Evolutionary conservation across 1,140 invertebrate genomes (phyloP).

Genomic region (Drosophila jambulina): DNA sequence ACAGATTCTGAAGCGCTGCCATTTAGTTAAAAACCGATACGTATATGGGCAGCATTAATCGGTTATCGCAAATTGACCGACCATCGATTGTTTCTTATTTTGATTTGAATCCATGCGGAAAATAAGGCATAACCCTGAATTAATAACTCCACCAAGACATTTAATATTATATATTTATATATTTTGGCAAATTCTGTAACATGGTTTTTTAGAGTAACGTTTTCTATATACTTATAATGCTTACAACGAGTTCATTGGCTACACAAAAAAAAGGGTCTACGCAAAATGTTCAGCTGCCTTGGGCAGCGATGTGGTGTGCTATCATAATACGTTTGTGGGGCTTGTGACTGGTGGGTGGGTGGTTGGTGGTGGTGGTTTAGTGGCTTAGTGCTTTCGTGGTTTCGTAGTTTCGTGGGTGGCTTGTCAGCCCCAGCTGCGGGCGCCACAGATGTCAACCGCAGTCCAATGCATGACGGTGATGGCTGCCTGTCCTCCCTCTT

Average conservation of each 20-base stretch:
- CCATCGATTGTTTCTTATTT: not conserved
- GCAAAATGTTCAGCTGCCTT: slow-evolving; percentile 43
- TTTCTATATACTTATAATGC: slow-evolving; percentile 36
- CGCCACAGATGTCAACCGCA: slow-evolving; percentile 64
- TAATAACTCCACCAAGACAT: not conserved
- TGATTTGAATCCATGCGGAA: not conserved
- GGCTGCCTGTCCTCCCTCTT: slow-evolving; percentile 13
- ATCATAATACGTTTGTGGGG: slow-evolving; percentile 19
- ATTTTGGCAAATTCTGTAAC: slow-evolving; percentile 65
- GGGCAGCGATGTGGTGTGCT: slow-evolving; percentile 34
- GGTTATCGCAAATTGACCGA: not conserved
- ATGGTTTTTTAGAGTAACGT: slow-evolving; percentile 50
- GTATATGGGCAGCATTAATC: not conserved
- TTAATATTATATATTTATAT: slow-evolving; percentile 44
- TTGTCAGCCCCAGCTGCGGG: slow-evolving; percentile 69
- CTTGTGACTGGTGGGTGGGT: slow-evolving; percentile 20
- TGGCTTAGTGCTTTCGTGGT: slow-evolving; percentile 34
- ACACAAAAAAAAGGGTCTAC: slow-evolving; percentile 25
- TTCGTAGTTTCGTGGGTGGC: not conserved
- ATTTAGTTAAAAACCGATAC: not conserved
- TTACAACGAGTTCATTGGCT: slow-evolving; percentile 43
- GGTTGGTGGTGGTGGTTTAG: slow-evolving; percentile 42
- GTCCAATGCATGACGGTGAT: slow-evolving; percentile 66
- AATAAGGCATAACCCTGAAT: not conserved
- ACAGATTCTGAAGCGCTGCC: not conserved